Percentiles rank a stretch among this genome's conserved stretches.
These are phyloP conservation scores for Platycercus adscitus DNA, from an alignment of 2,113 vertebrate genomes.

Conservation along the genomic window DNA sequence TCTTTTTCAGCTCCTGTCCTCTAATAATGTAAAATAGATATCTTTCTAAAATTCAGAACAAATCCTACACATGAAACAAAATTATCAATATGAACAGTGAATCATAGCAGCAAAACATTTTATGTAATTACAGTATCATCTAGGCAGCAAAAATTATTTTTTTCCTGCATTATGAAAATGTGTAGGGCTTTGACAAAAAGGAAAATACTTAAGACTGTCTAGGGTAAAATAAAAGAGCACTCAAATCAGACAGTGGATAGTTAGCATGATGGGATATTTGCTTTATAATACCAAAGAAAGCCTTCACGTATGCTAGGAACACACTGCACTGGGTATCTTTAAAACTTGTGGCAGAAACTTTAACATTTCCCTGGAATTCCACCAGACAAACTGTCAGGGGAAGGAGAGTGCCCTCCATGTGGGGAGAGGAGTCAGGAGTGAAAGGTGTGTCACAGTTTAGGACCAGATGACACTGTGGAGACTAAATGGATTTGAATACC, in stretches of 20 bases:
- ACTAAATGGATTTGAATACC: background rate
- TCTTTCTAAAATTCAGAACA: background rate
- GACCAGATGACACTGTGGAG: background rate
- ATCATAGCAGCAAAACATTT: background rate
- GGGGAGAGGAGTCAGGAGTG: background rate
- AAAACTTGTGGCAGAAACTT: background rate
- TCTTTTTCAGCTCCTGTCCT: background rate
- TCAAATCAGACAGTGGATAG: background rate
- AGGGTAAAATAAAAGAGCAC: background rate
- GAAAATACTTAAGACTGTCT: background rate
- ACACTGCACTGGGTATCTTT: background rate
- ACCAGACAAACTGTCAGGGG: background rate
- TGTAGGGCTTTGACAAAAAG: background rate
- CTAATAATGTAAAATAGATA: background rate
- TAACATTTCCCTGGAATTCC: background rate
- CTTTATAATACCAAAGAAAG: background rate
- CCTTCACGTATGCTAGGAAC: background rate
- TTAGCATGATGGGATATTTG: background rate
- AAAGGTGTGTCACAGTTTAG: background rate
- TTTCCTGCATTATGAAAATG: background rate
- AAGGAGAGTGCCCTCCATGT: background rate
- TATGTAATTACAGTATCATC: background rate
- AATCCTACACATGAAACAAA: background rate
- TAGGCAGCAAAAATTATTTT: background rate
- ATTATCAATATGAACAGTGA: background rate